phyloP scores from a whole-genome alignment of 2,113 vertebrate species.

The Nanorana parkeri region DNA sequence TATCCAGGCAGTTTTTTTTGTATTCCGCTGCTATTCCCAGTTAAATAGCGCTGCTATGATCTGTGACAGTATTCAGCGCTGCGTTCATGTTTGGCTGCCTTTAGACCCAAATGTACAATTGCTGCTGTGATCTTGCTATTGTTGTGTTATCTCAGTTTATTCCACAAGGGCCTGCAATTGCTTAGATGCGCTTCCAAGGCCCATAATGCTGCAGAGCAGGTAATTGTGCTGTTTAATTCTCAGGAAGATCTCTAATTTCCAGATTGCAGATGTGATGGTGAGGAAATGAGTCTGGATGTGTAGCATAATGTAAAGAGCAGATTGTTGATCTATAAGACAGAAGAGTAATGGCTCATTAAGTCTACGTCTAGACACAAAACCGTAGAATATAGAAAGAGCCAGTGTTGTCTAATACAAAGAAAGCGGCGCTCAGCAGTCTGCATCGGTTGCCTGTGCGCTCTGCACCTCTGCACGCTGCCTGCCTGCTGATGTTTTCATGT shows the following conservation, averaged over 20 bases:
- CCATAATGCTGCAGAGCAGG: conserved; percentile 21
- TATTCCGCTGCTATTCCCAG: too few species aligned
- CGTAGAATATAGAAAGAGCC: conserved; percentile 5
- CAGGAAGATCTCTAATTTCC: conserved; percentile 37
- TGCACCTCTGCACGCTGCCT: background rate
- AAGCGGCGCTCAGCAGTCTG: background rate
- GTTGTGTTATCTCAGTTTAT: background rate
- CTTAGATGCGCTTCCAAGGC: conserved; percentile 29
- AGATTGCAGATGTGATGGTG: conserved; percentile 40
- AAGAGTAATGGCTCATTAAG: conserved; percentile 32
- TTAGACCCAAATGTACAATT: background rate
- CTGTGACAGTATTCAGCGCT: background rate
- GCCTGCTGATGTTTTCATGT: background rate
- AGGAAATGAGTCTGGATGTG: conserved; percentile 37
- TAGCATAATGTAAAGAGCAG: conserved; percentile 34
- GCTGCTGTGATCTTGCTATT: background rate
- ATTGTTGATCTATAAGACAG: conserved; percentile 41
- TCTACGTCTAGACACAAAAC: conserved; percentile 24
- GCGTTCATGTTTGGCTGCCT: background rate
- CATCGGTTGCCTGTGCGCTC: background rate
- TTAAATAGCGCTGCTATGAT: background rate
- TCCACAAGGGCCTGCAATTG: conserved; percentile 5
- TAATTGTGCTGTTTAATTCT: conserved; percentile 38
- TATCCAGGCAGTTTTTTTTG: too few species aligned
- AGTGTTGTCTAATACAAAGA: background rate